A percentile compares a stretch with the other conserved stretches of the same genome.
Conservation (phyloP, 2,888 invertebrate species). For the Hydrotaea diabolus region DNA sequence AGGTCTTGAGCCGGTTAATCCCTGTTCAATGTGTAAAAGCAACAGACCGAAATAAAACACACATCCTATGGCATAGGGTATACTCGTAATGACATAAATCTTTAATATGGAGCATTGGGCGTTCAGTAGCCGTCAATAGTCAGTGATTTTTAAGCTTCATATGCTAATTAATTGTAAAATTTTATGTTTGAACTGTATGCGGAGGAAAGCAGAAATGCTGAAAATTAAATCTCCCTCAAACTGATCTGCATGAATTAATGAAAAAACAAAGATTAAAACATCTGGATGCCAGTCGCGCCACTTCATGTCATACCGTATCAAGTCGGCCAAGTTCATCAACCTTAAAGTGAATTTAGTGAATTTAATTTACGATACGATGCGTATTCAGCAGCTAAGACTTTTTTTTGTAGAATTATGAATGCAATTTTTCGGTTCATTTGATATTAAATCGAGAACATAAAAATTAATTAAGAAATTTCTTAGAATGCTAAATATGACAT, state of each 20-base stretch:
- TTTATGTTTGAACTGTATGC: background rate
- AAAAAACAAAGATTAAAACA: constrained; percentile 3
- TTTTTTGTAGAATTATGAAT: constrained; percentile 24
- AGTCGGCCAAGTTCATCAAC: background rate
- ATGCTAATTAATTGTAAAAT: constrained; percentile 32
- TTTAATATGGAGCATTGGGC: background rate
- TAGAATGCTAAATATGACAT: constrained; percentile 43
- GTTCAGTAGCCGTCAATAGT: constrained; percentile 5
- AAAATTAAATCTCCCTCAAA: background rate
- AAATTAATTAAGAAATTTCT: constrained; percentile 54
- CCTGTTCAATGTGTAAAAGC: too few species aligned
- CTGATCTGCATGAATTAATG: constrained; percentile 17
- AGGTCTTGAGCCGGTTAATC: too few species aligned
- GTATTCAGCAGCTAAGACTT: background rate
- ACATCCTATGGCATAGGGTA: too few species aligned
- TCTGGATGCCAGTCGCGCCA: constrained; percentile 6
- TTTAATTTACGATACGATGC: too few species aligned
- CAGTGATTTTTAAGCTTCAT: constrained; percentile 32
- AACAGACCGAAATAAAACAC: too few species aligned
- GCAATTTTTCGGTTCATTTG: constrained; percentile 49
- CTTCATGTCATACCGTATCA: background rate
- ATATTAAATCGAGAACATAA: constrained; percentile 48
- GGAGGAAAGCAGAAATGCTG: too few species aligned
- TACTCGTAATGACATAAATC: too few species aligned
- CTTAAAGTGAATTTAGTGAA: background rate